Evolutionary conservation across 2,888 invertebrate genomes (phyloP).

Genomic region (Neria commutata): DNA sequence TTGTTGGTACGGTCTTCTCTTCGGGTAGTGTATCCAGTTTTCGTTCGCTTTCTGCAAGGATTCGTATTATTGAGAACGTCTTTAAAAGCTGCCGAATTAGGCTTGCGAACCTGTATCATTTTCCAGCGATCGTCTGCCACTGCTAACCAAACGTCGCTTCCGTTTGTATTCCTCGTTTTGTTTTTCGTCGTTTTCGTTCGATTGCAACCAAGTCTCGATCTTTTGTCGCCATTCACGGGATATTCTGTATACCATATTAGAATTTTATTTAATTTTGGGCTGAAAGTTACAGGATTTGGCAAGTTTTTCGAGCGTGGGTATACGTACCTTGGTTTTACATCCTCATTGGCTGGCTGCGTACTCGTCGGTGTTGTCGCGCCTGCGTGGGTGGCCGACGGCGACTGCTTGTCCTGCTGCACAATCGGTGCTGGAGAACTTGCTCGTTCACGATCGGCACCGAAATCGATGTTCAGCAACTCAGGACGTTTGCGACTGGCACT

Average conservation of each 20-base stretch:
- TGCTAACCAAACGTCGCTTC: constrained; percentile 71
- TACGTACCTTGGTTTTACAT: constrained; percentile 67
- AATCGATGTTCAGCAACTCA: constrained; percentile 75
- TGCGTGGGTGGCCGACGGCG: constrained; percentile 43
- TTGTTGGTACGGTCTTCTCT: constrained; percentile 63
- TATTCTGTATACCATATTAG: constrained; percentile 43
- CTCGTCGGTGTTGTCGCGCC: constrained; percentile 34
- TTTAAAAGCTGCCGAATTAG: not conserved
- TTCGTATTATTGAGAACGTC: not conserved
- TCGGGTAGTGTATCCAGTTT: constrained; percentile 78
- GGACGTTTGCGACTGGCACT: constrained; percentile 78
- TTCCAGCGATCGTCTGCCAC: constrained; percentile 77
- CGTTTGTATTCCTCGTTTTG: constrained; percentile 73
- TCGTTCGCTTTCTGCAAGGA: constrained; percentile 77
- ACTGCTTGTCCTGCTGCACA: constrained; percentile 63
- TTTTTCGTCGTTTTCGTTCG: constrained; percentile 82
- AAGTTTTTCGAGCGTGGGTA: not conserved
- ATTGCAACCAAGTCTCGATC: constrained; percentile 89
- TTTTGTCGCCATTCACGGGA: constrained; percentile 86
- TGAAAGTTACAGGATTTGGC: not conserved
- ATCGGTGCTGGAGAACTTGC: constrained; percentile 73
- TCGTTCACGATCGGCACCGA: constrained; percentile 74
- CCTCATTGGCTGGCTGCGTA: constrained; percentile 55
- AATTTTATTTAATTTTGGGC: not conserved
- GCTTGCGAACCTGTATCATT: constrained; percentile 75